Percentiles rank a stretch among this genome's conserved stretches.
Evolutionary conservation across 2,797 vertebrate genomes (phyloP).

Genomic region (Amniataba percoides): DNA sequence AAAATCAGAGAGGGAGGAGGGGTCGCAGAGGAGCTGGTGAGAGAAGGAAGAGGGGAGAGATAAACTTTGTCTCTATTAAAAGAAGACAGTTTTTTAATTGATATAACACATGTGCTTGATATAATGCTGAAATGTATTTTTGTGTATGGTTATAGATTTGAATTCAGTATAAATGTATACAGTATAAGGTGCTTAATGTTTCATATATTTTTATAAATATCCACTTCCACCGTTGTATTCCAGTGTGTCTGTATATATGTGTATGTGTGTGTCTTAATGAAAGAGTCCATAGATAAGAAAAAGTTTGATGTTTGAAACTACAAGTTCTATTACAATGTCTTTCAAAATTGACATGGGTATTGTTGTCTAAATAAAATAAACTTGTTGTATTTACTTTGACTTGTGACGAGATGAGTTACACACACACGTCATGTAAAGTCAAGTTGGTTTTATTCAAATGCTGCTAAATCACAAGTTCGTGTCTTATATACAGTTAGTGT

Average conservation of each 20-base stretch:
- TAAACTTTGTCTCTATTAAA: conserved; percentile 48
- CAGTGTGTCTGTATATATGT: conserved; percentile 15
- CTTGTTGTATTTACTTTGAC: neutral
- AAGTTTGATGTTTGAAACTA: conserved; percentile 27
- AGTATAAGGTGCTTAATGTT: conserved; percentile 58
- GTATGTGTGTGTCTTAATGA: conserved; percentile 24
- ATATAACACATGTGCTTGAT: neutral
- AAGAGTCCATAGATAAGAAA: conserved; percentile 16
- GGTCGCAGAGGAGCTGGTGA: conserved; percentile 75
- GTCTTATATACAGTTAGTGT: neutral
- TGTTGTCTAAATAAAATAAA: conserved; percentile 47
- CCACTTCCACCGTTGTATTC: conserved; percentile 46
- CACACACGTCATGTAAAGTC: neutral
- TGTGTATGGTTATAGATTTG: conserved; percentile 42
- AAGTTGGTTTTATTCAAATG: neutral
- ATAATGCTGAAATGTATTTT: conserved; percentile 21
- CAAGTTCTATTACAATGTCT: conserved; percentile 31
- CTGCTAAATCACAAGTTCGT: neutral
- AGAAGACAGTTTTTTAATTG: conserved; percentile 4
- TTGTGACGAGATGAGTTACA: conserved; percentile 10
- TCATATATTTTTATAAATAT: conserved; percentile 67
- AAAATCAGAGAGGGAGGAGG: conserved; percentile 77
- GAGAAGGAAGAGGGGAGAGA: conserved; percentile 82
- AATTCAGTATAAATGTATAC: conserved; percentile 9
- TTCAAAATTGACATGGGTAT: conserved; percentile 6